A percentile compares a stretch with the other conserved stretches of the same genome.
Conservation (phyloP, 2,888 invertebrate genomes). For the Patella ulyssiponensis region DNA sequence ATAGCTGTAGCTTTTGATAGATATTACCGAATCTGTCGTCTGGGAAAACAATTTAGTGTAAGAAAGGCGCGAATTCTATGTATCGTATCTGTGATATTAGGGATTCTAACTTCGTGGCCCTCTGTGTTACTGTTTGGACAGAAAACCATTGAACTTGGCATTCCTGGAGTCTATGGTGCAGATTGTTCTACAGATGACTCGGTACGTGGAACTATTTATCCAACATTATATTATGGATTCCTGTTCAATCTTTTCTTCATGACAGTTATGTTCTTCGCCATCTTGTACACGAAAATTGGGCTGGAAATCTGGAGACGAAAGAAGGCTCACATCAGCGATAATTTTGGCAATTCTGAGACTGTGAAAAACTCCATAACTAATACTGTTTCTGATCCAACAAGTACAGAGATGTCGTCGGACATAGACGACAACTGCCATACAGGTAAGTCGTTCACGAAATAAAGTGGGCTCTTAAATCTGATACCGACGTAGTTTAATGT, state of each 20-base stretch:
- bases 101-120: slow-evolving; percentile 58
- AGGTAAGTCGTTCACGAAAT: background rate
- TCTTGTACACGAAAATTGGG: slow-evolving; percentile 60
- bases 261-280: slow-evolving; percentile 55
- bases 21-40: slow-evolving; percentile 59
- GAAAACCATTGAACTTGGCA: slow-evolving; percentile 45
- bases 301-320: slow-evolving; percentile 59
- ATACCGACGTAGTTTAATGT: too few relatives aligned
- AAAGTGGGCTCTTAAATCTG: too few relatives aligned
- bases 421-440: slow-evolving; percentile 32
- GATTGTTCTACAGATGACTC: slow-evolving; percentile 66
- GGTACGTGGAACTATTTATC: slow-evolving; percentile 55
- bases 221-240: slow-evolving; percentile 61
- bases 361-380: background rate
- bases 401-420: slow-evolving; percentile 60
- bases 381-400: slow-evolving; percentile 48
- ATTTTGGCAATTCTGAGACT: slow-evolving; percentile 26
- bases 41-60: slow-evolving; percentile 57
- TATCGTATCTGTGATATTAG: slow-evolving; percentile 52
- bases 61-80: slow-evolving; percentile 54
- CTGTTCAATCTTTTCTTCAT: slow-evolving; percentile 59
- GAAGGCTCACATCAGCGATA: slow-evolving; percentile 50
- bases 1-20: slow-evolving; percentile 63
- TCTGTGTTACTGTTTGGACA: slow-evolving; percentile 59
- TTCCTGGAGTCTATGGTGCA: slow-evolving; percentile 44